A percentile compares a stretch with the other conserved stretches of the same genome.
phyloP scores from a whole-genome alignment of 92 coral and sea anemone species.

The Epizoanthus stellaris region DNA sequence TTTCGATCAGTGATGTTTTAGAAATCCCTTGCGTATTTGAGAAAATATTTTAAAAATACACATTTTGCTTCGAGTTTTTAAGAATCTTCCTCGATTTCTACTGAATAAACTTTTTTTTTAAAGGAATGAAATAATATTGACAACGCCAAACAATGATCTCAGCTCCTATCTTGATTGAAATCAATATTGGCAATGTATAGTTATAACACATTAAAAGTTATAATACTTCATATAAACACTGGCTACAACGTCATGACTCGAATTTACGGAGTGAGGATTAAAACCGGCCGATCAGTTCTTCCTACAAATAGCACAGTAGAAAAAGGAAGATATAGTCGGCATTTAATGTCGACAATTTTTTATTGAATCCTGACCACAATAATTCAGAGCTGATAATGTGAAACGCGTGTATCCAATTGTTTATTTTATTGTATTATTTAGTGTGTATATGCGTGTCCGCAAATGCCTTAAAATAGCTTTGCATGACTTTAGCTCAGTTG shows the following conservation, averaged over 20 bases:
- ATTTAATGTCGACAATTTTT: neutral
- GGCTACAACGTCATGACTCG: neutral
- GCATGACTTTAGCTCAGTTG: conserved; percentile 6
- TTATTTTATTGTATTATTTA: too few species aligned
- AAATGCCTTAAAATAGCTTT: neutral
- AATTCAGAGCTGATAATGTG: neutral
- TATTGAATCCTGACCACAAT: neutral
- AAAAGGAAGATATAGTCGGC: neutral
- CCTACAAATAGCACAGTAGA: neutral
- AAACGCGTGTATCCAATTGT: neutral
- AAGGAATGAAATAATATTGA: neutral
- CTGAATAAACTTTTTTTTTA: neutral
- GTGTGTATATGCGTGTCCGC: neutral
- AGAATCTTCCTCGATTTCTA: too few species aligned
- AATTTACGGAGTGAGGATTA: too few species aligned
- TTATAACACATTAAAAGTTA: neutral
- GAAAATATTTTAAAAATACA: neutral
- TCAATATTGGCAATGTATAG: neutral
- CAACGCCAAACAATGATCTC: neutral
- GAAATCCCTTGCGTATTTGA: neutral
- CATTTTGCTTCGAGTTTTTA: neutral
- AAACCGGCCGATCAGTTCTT: too few species aligned
- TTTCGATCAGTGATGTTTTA: neutral
- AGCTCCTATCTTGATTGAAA: neutral
- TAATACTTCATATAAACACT: neutral